phyloP scores from a whole-genome alignment of 2,888 invertebrate genomes.

The Cotesia congregata region DNA sequence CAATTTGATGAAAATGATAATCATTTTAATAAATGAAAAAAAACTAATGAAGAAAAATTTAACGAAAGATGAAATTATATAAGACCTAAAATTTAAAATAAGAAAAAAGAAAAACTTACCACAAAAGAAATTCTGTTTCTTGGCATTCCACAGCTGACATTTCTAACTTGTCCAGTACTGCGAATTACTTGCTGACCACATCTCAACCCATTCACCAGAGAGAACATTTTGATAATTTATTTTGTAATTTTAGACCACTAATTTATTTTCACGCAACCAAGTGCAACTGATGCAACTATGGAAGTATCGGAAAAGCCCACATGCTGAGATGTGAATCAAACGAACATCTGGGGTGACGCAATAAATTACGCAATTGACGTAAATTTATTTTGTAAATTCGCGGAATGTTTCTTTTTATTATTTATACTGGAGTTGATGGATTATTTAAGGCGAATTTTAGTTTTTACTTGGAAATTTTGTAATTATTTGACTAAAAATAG shows the following conservation, averaged over 20 bases:
- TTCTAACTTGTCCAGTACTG: constrained; percentile 42
- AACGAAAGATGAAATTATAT: constrained; percentile 36
- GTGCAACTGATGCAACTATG: constrained; percentile 16
- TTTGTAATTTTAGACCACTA: neutral
- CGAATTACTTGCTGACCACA: constrained; percentile 39
- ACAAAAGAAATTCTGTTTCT: constrained; percentile 47
- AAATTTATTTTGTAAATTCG: neutral
- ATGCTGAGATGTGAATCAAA: constrained; percentile 9
- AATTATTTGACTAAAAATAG: neutral
- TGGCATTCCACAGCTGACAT: constrained; percentile 39
- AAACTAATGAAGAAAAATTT: no score
- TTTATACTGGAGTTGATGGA: neutral
- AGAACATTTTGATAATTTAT: constrained; percentile 43
- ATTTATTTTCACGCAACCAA: neutral
- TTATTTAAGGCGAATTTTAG: neutral
- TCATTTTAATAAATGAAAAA: no score
- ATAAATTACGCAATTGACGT: neutral
- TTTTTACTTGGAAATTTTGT: neutral
- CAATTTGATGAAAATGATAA: no score
- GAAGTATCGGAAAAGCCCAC: constrained; percentile 1
- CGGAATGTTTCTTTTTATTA: neutral
- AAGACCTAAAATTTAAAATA: constrained; percentile 27
- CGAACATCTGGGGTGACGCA: neutral
- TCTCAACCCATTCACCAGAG: constrained; percentile 38
- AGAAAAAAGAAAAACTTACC: constrained; percentile 44